Conservation (phyloP, 2,113 vertebrate species). For the Cavia aperea region DNA sequence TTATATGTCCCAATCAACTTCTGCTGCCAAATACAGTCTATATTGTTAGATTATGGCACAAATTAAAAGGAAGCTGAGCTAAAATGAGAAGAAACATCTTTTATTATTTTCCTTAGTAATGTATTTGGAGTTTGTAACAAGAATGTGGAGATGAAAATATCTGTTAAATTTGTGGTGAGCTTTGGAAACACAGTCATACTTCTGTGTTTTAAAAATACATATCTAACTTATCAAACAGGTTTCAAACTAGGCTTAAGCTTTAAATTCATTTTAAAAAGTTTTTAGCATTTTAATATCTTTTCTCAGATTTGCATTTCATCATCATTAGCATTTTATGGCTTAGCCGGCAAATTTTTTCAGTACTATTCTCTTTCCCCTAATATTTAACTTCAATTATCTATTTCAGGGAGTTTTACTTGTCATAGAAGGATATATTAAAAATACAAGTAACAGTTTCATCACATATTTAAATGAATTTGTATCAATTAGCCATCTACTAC, state of each 20-base stretch:
- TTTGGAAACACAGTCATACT: neutral
- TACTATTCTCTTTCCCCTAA: neutral
- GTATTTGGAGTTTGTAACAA: neutral
- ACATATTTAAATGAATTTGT: neutral
- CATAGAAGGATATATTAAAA: neutral
- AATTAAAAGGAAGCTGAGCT: constrained; percentile 7
- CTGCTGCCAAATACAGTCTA: neutral
- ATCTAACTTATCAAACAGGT: neutral
- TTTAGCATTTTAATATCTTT: neutral
- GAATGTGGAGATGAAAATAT: neutral
- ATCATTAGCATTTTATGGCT: neutral
- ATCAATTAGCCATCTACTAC: neutral
- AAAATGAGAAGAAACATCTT: neutral
- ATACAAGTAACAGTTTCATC: neutral
- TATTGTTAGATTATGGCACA: neutral
- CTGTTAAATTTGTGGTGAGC: neutral
- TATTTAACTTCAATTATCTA: neutral
- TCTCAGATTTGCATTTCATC: neutral
- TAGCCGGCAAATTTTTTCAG: neutral
- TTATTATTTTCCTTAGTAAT: constrained; percentile 11
- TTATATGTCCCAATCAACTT: neutral
- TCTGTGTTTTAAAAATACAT: neutral
- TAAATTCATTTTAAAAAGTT: neutral
- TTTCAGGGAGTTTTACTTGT: neutral
- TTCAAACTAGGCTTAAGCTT: neutral